Base-by-base conservation (phyloP, 2,888 invertebrate genomes). In the Rhyacophila evoluta region DNA sequence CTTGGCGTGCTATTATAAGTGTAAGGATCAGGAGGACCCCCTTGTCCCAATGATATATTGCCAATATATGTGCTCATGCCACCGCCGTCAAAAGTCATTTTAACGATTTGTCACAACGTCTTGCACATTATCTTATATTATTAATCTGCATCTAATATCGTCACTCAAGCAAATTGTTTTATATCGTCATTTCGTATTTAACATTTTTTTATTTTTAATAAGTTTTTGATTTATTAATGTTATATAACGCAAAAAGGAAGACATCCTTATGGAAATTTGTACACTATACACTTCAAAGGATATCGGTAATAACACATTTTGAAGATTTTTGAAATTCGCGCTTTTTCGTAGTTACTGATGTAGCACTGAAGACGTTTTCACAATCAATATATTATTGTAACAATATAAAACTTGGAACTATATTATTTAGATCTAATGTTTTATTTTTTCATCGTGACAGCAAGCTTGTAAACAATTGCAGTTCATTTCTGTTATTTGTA, bases 1-100 rank as follows among this genome's bases (percentile, higher is more conserved):
- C 91, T 86, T 4, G 92, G 92, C n/a, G 91, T 90, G 86, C 91
- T 92, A 85, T 91, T 89, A 87, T 91, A 92, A 78, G 91, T 91
- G 84, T 90, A 92, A 80, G 91, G 84, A 79, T 83, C 85, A 81
- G 85, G 86, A n/a, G 88, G 89, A 3, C 87, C 88, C 83, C 55
- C 55, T 55, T 55, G 55, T 6, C 55, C 55, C 8, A 55, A 2
- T 19, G 55, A 19, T 10, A 28, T 72, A 78, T 72, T 67, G 80
- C 70, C 38, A 68, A 74, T 12, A 68, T 39, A 74, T 36, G 39
- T n/a, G 28, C 70, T 74, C 74, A 74, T 74, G 25, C 38, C 74
- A 71, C 41, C 70, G 28, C 77, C 72, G 28, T 72, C 73, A 28
- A 72, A 70, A 11, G 41, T 77, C 76, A 33, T 38, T 41, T 25